These are phyloP conservation scores for Actinostola sp. DNA, from an alignment of 92 coral and sea anemone species.

Conservation along the genomic window DNA sequence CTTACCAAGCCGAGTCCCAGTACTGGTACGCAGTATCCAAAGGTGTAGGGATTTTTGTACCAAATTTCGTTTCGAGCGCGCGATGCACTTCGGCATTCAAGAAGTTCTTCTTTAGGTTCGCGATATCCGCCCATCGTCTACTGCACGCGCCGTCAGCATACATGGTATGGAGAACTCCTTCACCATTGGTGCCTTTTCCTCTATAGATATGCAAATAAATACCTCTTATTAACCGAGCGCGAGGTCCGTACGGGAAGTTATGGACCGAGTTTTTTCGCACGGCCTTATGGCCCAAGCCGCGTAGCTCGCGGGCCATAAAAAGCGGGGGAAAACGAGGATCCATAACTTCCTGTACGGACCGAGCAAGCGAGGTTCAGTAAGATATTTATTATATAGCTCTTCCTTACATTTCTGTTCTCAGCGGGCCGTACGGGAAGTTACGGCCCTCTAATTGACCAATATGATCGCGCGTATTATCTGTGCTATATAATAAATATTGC, in stretches of 20 bases:
- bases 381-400: too few species aligned
- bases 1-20: constrained; percentile 92
- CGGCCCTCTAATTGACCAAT: too few species aligned
- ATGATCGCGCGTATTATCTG: not conserved
- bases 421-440: too few species aligned
- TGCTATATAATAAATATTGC: not conserved
- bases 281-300: too few species aligned
- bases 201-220: constrained; percentile 20
- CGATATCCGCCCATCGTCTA: constrained; percentile 77
- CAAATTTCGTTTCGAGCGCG: constrained; percentile 70
- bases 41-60: constrained; percentile 68
- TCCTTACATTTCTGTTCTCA: too few species aligned
- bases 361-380: too few species aligned
- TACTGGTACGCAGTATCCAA: constrained; percentile 74
- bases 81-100: constrained; percentile 76
- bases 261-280: too few species aligned
- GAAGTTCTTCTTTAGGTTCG: constrained; percentile 57
- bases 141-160: constrained; percentile 78
- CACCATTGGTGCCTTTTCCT: constrained; percentile 73
- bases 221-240: not conserved
- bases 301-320: too few species aligned
- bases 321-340: too few species aligned
- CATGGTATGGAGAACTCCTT: constrained; percentile 81
- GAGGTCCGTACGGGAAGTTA: not conserved
- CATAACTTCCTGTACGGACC: too few species aligned